Evolutionary conservation across 37 sponge, comb jelly and placozoan genomes (phyloP).

Genomic region (Oscarella lobularis): DNA sequence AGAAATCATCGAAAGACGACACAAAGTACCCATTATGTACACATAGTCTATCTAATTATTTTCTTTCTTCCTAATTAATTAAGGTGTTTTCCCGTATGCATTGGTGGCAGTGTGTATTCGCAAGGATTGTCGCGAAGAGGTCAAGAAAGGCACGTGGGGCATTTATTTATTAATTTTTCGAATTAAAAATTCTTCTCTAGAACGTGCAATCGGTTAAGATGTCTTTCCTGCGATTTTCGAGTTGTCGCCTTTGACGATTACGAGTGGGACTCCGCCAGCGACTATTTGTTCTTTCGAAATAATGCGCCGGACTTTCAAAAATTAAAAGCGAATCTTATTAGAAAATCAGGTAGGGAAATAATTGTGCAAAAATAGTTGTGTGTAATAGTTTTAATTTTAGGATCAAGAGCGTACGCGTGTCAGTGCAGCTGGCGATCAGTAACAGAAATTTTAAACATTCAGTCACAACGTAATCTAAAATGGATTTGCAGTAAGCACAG

Average conservation of each 20-base stretch:
- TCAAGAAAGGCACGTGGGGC: neutral
- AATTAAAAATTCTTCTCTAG: neutral
- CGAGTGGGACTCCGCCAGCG: neutral
- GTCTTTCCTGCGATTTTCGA: neutral
- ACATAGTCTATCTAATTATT: no score
- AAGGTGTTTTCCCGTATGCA: neutral
- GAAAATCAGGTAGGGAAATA: neutral
- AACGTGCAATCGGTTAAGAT: neutral
- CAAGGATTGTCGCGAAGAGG: neutral
- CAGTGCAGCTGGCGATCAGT: neutral
- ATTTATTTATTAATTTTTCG: neutral
- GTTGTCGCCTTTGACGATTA: neutral
- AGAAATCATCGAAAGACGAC: no score
- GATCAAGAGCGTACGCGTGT: neutral
- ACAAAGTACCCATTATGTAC: no score
- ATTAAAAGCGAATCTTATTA: neutral
- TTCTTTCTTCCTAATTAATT: no score
- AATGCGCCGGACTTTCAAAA: neutral
- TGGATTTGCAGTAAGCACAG: neutral
- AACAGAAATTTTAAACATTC: neutral
- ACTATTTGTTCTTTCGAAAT: neutral
- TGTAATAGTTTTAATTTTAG: no score
- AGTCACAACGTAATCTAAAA: neutral
- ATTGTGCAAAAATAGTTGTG: neutral
- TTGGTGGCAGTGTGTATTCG: neutral